A percentile compares a stretch with the other conserved stretches of the same genome.
These are phyloP conservation scores for Reticulitermes lucifugus DNA, from an alignment of 2,888 invertebrate genomes.

Conservation along the genomic window DNA sequence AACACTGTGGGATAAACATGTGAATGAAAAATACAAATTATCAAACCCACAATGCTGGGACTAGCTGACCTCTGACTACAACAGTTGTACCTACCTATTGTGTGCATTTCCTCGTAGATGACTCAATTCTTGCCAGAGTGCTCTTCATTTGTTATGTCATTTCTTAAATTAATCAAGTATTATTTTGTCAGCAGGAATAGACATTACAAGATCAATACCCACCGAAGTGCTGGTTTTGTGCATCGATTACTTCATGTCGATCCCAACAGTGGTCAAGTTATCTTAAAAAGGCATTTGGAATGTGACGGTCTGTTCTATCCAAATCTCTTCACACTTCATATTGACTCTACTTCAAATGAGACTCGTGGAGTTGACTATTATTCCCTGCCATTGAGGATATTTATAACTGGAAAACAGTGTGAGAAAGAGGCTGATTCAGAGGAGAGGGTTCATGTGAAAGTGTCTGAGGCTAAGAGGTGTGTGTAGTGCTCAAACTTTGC, in stretches of 20 bases:
- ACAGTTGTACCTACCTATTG: too few relatives aligned
- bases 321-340: constrained; percentile 85
- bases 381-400: constrained; percentile 80
- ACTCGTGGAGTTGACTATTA: constrained; percentile 78
- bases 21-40: too few relatives aligned
- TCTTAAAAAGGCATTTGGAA: constrained; percentile 76
- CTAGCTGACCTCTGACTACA: too few relatives aligned
- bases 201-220: constrained; percentile 81
- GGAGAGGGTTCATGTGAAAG: constrained; percentile 69
- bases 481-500: background rate
- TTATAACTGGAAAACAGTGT: constrained; percentile 64
- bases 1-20: too few relatives aligned
- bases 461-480: constrained; percentile 79
- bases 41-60: too few relatives aligned
- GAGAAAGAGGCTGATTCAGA: constrained; percentile 53
- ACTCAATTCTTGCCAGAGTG: too few relatives aligned
- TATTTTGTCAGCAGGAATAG: constrained; percentile 68
- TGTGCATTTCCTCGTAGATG: too few relatives aligned
- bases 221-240: constrained; percentile 86
- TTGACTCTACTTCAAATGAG: constrained; percentile 83
- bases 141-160: too few relatives aligned
- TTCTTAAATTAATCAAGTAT: too few relatives aligned
- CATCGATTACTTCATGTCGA: constrained; percentile 82
- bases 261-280: constrained; percentile 78
- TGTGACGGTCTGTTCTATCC: constrained; percentile 88